These are phyloP conservation scores for Hirundichthys speculiger DNA, from an alignment of 2,113 vertebrate genomes.

Conservation along the genomic window DNA sequence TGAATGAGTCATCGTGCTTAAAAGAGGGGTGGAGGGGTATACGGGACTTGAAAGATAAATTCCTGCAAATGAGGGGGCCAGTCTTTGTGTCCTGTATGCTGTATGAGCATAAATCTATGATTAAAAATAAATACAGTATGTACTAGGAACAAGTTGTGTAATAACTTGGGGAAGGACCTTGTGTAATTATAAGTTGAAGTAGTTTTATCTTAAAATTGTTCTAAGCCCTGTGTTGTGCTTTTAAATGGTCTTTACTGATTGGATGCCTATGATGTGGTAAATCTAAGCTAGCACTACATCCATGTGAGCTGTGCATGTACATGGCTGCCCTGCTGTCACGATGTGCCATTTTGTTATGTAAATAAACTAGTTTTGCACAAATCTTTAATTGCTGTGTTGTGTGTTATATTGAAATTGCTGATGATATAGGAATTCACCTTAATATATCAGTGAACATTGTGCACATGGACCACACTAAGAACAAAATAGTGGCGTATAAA, in stretches of 20 bases:
- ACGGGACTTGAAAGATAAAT: constrained; percentile 16
- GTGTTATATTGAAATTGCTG: neutral
- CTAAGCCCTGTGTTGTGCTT: constrained; percentile 33
- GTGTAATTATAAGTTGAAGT: constrained; percentile 29
- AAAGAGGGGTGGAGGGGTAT: neutral
- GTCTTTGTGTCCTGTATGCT: constrained; percentile 19
- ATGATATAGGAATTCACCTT: neutral
- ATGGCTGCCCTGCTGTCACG: constrained; percentile 90
- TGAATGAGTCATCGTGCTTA: constrained; percentile 19
- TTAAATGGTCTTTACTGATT: constrained; percentile 34
- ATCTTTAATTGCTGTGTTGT: constrained; percentile 69
- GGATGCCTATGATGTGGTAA: constrained; percentile 62
- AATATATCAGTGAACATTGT: neutral
- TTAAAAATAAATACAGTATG: constrained; percentile 7
- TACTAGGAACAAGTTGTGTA: constrained; percentile 36
- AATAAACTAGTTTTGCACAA: constrained; percentile 99
- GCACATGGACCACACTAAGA: neutral
- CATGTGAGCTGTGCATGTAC: constrained; percentile 90
- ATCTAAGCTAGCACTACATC: constrained; percentile 79
- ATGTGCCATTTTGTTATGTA: constrained; percentile 98
- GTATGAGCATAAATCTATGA: constrained; percentile 2
- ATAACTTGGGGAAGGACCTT: constrained; percentile 18
- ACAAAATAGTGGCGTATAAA: neutral
- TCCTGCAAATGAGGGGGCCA: constrained; percentile 37
- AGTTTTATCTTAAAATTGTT: constrained; percentile 46